phyloP scores from a whole-genome alignment of 1,140 invertebrate species.

The Stegodyphus mimosarum region DNA sequence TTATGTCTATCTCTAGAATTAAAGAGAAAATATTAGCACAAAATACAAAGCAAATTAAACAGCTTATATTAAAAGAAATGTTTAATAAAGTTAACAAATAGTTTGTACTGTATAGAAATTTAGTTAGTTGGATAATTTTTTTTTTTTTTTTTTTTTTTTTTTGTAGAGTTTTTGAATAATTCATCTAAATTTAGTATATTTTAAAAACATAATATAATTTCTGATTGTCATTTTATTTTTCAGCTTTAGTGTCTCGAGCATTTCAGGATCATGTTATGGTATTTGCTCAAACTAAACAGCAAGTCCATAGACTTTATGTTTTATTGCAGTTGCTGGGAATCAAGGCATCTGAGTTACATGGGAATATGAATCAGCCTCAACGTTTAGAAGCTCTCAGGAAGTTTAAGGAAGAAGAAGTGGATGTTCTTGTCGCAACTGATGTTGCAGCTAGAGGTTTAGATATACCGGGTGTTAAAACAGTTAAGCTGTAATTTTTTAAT shows the following conservation, averaged over 20 bases:
- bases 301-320: slow-evolving; percentile 92
- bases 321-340: slow-evolving; percentile 88
- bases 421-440: slow-evolving; percentile 95
- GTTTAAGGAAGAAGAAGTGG: slow-evolving; percentile 89
- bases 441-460: slow-evolving; percentile 96
- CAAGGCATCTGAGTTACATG: slow-evolving; percentile 91
- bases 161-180: neutral
- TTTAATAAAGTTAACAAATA: too few relatives aligned
- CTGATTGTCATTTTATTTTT: slow-evolving; percentile 42
- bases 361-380: slow-evolving; percentile 92
- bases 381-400: slow-evolving; percentile 87
- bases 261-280: slow-evolving; percentile 93
- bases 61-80: too few relatives aligned
- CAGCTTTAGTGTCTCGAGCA: slow-evolving; percentile 89
- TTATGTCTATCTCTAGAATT: too few relatives aligned
- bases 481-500: slow-evolving; percentile 61
- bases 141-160: neutral
- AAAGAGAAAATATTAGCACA: too few relatives aligned
- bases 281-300: slow-evolving; percentile 95
- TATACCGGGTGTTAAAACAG: slow-evolving; percentile 95
- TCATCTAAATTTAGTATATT: neutral
- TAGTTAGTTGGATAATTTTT: neutral
- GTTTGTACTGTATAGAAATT: neutral
- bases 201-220: neutral
- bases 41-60: too few relatives aligned